A percentile compares a stretch with the other conserved stretches of the same genome.
Conservation (phyloP, 2,797 vertebrate genomes). For the Gymnothorax javanicus region DNA sequence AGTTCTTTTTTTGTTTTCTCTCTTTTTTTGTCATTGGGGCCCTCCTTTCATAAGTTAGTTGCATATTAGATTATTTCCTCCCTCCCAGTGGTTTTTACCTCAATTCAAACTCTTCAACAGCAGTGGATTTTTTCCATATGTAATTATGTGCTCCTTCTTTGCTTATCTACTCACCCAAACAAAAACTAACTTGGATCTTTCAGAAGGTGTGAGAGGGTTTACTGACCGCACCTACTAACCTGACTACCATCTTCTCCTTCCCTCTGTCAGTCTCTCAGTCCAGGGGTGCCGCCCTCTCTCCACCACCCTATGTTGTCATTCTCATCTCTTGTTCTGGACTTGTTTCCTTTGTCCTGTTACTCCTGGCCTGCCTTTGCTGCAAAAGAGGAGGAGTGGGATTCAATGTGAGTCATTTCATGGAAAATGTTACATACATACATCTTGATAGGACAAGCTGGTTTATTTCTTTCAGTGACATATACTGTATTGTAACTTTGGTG, state of each 20-base stretch:
- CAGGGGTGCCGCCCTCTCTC: slow-evolving; percentile 76
- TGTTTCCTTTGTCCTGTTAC: slow-evolving; percentile 89
- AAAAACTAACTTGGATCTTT: neutral
- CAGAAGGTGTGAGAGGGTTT: neutral
- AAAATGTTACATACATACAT: neutral
- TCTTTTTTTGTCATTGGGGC: slow-evolving; percentile 69
- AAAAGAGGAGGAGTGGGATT: slow-evolving; percentile 90
- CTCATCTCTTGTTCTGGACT: slow-evolving; percentile 92
- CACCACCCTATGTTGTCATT: slow-evolving; percentile 89
- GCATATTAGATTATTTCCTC: slow-evolving; percentile 30
- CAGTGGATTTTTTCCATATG: slow-evolving; percentile 61
- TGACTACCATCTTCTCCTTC: slow-evolving; percentile 33
- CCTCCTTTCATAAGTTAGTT: slow-evolving; percentile 55
- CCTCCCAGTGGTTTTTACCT: slow-evolving; percentile 62
- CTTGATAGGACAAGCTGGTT: slow-evolving; percentile 33
- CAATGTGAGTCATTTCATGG: slow-evolving; percentile 80
- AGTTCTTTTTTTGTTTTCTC: slow-evolving; percentile 57
- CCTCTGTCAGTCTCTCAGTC: slow-evolving; percentile 73
- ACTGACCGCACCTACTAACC: slow-evolving; percentile 12
- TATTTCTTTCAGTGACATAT: slow-evolving; percentile 29
- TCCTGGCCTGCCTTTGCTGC: slow-evolving; percentile 93
- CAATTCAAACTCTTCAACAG: slow-evolving; percentile 62
- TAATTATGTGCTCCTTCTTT: slow-evolving; percentile 15
- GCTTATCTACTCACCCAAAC: slow-evolving; percentile 22
- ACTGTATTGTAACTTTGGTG: neutral